Evolutionary conservation across 2,113 vertebrate genomes (phyloP).

Genomic region (Pelusios castaneus): DNA sequence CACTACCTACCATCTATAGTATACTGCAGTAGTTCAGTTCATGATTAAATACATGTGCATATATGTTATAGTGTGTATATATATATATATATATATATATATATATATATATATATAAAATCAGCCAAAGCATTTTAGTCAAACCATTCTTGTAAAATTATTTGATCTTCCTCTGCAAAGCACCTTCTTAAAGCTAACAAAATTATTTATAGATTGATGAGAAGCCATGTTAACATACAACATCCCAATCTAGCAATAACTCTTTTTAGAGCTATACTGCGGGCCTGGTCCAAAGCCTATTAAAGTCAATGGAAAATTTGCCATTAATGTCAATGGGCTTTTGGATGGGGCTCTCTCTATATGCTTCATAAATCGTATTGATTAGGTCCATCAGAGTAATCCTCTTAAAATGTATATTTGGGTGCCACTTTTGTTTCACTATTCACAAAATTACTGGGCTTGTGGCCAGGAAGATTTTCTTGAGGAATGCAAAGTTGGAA

Average conservation of each 20-base stretch:
- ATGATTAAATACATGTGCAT: constrained; percentile 20
- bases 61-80: not conserved
- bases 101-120: not conserved
- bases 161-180: not conserved
- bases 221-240: not conserved
- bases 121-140: constrained; percentile 9
- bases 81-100: not conserved
- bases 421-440: not conserved
- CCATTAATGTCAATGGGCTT: not conserved
- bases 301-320: not conserved
- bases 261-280: not conserved
- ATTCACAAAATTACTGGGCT: constrained; percentile 48
- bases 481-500: constrained; percentile 58
- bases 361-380: not conserved
- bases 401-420: not conserved
- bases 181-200: not conserved
- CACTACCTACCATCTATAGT: constrained; percentile 62
- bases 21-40: constrained; percentile 36
- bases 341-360: not conserved
- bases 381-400: not conserved
- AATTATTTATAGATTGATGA: not conserved
- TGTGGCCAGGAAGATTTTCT: constrained; percentile 50
- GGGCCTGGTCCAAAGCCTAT: not conserved
- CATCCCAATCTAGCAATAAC: not conserved
- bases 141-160: not conserved